Evolutionary conservation across 2,113 vertebrate genomes (phyloP), one percentile per base, ranked within the genome.

Genomic region (Gila orcuttii): DNA sequence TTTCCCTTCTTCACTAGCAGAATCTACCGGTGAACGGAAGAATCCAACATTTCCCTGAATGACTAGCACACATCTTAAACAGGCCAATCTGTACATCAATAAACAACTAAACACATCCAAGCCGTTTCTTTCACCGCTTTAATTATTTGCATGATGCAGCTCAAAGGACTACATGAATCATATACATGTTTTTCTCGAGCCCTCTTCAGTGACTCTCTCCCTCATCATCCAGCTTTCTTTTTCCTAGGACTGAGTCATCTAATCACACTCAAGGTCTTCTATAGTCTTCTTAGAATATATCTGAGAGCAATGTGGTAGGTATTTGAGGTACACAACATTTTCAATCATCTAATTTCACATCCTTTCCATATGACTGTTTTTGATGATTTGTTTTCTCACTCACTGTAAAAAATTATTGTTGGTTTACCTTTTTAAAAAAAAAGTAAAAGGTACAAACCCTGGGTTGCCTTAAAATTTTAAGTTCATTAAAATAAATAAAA

Each of bases 241-340:
- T 79, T 85, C 85, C 81, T 76, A 50, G 64, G 45, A 71, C 82
- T 87, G 84, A 89, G 82, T 87, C 89, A 87, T 86, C 78, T 74
- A 55, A 79, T 82, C 52, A 68, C 71, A 78, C 52, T 55, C 45
- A 17, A 79, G 45, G 45, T 78, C 47, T 36, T 31, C n/a, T 50
- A 31, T 77, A 83, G 84, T 83, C 87, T 87, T 77, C 87, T 86
- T 77, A 3, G 52, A 55, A 83, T 64, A 79, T 86, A 79, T 87
- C 82, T 66, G 68, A 23, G 33, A 78, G 42, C 69, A 21, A 11
- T 42, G 23, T 21, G 28, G 52, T 28, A 47, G 42, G 60, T n/a
- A 12, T 82, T 59, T 68, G 42, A 80, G 25, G 60, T 47, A 55
- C 77, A 59, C 59, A 17, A 69, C n/a, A 45, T 85, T 82, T 13